Conservation (phyloP, 2,113 vertebrate genomes). For the Caracal caracal region DNA sequence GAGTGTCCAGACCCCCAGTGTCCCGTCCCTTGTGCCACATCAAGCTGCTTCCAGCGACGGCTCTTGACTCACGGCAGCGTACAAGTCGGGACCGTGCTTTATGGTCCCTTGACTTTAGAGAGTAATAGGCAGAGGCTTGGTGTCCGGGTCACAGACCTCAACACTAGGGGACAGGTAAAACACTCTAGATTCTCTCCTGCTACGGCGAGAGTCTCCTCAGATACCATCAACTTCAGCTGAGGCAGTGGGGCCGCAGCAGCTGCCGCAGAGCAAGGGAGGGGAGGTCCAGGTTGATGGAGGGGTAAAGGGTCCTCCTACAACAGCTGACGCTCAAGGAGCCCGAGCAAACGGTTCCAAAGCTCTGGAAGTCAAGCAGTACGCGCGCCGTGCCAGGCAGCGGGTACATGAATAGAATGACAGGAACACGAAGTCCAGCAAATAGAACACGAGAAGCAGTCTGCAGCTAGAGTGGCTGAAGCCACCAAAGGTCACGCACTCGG, state of each 20-base stretch:
- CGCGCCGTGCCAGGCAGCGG: not conserved
- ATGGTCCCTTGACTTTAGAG: not conserved
- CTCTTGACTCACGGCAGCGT: not conserved
- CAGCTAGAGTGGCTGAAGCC: not conserved
- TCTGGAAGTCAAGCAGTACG: not conserved
- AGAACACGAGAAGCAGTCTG: not conserved
- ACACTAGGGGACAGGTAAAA: not conserved
- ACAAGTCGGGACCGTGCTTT: not conserved
- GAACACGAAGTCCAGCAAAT: not conserved
- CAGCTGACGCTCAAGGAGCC: not conserved
- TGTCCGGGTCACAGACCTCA: not conserved
- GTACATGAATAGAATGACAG: constrained; percentile 14
- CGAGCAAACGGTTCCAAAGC: not conserved
- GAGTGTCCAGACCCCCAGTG: not conserved
- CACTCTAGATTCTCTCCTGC: not conserved
- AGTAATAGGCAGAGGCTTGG: not conserved
- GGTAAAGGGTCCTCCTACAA: not conserved
- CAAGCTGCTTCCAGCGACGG: not conserved
- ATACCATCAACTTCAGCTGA: not conserved
- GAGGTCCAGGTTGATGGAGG: not conserved
- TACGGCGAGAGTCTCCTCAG: not conserved
- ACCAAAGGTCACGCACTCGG: not conserved
- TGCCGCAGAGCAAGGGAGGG: not conserved
- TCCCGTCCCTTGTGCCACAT: not conserved
- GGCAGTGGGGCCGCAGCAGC: not conserved